Evolutionary conservation across 92 coral and sea anemone species (phyloP).

Genomic region (Epizoanthus scotinus): DNA sequence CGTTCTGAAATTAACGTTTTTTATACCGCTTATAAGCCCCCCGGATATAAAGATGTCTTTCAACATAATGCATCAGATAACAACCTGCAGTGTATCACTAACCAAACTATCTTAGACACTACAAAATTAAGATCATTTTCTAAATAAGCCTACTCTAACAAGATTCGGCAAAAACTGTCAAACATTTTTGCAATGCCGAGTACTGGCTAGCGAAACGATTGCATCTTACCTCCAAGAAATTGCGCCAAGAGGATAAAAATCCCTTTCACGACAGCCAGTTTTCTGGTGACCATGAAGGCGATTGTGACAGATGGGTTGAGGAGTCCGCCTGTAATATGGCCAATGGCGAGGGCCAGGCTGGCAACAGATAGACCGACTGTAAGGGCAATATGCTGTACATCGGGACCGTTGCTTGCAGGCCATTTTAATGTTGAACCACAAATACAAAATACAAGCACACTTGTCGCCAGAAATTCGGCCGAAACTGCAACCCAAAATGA

Average conservation of each 20-base stretch:
- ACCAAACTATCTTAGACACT: too few relatives aligned
- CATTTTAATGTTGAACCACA: constrained; percentile 64
- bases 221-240: constrained; percentile 74
- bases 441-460: constrained; percentile 74
- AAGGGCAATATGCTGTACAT: constrained; percentile 68
- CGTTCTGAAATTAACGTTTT: too few relatives aligned
- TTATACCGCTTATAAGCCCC: too few relatives aligned
- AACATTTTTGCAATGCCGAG: too few relatives aligned
- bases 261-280: constrained; percentile 61
- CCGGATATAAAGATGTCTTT: too few relatives aligned
- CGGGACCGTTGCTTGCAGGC: constrained; percentile 21
- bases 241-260: constrained; percentile 55
- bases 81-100: too few relatives aligned
- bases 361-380: constrained; percentile 79
- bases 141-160: too few relatives aligned
- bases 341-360: constrained; percentile 54
- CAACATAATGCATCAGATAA: too few relatives aligned
- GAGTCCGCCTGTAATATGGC: constrained; percentile 82
- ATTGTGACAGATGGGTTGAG: constrained; percentile 80
- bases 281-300: constrained; percentile 65
- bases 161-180: too few relatives aligned
- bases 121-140: too few relatives aligned
- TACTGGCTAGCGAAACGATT: too few relatives aligned
- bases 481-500: constrained; percentile 60
- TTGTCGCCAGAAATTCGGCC: constrained; percentile 80